Percentiles rank a stretch among this genome's conserved stretches.
These are phyloP conservation scores for Pitta sordida DNA, from an alignment of 2,113 vertebrate species.

Conservation along the genomic window DNA sequence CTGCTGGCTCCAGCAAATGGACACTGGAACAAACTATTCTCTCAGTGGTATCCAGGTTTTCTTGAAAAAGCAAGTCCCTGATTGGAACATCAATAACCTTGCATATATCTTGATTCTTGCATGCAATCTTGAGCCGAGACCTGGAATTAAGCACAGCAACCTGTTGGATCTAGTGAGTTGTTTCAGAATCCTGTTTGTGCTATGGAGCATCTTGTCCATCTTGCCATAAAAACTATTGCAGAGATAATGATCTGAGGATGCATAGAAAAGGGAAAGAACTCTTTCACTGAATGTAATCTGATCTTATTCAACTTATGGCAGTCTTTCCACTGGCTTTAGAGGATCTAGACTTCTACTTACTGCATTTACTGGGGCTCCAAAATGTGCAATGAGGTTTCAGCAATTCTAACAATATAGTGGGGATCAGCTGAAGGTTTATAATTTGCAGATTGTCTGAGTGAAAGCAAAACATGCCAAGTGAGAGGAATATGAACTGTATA, in stretches of 20 bases:
- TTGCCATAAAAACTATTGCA: background rate
- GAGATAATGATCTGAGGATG: background rate
- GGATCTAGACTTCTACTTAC: background rate
- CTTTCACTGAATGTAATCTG: background rate
- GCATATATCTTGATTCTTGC: background rate
- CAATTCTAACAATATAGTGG: background rate
- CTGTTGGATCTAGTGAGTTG: background rate
- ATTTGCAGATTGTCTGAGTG: background rate
- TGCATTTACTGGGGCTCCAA: background rate
- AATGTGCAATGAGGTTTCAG: background rate
- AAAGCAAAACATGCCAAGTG: background rate
- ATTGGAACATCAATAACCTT: background rate
- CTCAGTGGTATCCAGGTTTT: background rate
- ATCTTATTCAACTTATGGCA: background rate
- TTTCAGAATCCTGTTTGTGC: background rate
- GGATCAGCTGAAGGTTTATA: background rate
- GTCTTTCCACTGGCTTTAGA: background rate
- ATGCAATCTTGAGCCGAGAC: fast-evolving
- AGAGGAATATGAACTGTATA: background rate
- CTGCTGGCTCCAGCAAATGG: background rate
- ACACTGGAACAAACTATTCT: background rate
- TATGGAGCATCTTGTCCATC: background rate
- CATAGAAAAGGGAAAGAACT: background rate
- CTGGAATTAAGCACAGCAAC: background rate
- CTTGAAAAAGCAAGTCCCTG: background rate